These are phyloP conservation scores for Dinomys branickii DNA, from an alignment of 2,113 vertebrate genomes.

Conservation along the genomic window DNA sequence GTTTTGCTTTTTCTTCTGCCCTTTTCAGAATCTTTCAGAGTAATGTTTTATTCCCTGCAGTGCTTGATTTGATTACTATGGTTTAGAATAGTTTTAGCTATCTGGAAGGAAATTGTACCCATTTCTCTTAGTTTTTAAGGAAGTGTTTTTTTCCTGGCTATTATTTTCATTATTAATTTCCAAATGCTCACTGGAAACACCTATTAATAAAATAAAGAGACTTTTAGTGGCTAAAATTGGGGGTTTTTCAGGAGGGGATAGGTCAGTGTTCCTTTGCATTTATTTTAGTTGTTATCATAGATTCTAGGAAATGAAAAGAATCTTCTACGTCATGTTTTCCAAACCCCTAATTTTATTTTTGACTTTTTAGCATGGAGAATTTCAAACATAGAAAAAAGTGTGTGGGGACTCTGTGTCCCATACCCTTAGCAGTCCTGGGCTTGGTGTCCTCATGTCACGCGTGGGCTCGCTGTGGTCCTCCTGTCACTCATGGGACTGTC, in stretches of 20 bases:
- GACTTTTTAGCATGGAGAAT: not conserved
- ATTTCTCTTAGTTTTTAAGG: not conserved
- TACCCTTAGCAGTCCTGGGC: rapidly evolving
- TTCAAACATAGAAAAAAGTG: not conserved
- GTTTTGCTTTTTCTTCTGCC: not conserved
- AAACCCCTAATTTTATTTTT: not conserved
- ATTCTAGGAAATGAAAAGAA: not conserved
- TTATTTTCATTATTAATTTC: not conserved
- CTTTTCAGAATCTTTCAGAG: not conserved
- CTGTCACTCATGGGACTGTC: not conserved
- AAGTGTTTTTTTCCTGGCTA: not conserved
- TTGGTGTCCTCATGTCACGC: not conserved
- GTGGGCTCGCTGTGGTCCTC: too few species aligned
- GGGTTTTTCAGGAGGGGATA: not conserved
- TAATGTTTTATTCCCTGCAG: not conserved
- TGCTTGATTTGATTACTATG: not conserved
- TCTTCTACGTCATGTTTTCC: not conserved
- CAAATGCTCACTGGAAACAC: not conserved
- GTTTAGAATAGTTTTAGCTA: not conserved
- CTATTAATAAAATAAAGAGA: not conserved
- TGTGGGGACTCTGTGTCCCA: rapidly evolving
- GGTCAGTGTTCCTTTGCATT: not conserved
- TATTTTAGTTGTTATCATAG: not conserved
- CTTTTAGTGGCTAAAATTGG: not conserved
- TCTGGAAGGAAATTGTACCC: not conserved